Evolutionary conservation across 2,113 vertebrate genomes (phyloP).

Genomic region (Scomber japonicus): DNA sequence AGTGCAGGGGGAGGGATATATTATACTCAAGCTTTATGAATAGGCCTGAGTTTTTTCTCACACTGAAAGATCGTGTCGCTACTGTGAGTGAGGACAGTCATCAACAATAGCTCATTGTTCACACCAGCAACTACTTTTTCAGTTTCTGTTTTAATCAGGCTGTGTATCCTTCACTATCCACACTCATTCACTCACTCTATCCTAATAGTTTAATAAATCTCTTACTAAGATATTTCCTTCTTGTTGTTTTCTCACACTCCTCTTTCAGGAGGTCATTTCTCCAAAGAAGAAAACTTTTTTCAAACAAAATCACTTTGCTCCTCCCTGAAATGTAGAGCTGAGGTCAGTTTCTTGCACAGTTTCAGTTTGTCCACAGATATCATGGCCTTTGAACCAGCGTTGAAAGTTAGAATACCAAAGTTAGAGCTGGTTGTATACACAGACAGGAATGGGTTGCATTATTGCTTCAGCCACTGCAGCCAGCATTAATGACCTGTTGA

Average conservation of each 20-base stretch:
- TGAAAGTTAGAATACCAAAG: background rate
- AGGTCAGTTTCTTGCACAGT: conserved; percentile 26
- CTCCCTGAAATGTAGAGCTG: conserved; percentile 19
- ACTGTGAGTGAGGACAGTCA: conserved; percentile 66
- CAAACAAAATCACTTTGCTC: conserved; percentile 42
- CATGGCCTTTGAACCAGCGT: background rate
- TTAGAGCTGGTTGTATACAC: background rate
- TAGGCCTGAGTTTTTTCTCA: conserved; percentile 78
- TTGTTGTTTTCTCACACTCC: conserved; percentile 30
- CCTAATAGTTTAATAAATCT: conserved; percentile 2
- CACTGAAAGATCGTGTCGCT: conserved; percentile 75
- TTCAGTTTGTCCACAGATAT: conserved; percentile 12
- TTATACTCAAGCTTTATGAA: conserved; percentile 79
- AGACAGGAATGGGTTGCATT: background rate
- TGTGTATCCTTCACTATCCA: conserved; percentile 37
- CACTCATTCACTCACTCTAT: conserved; percentile 18
- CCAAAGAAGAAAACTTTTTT: conserved; percentile 28
- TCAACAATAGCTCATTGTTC: conserved; percentile 85
- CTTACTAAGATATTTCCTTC: background rate
- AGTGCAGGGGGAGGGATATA: conserved; percentile 54
- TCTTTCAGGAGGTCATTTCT: conserved; percentile 2
- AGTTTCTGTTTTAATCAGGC: conserved; percentile 58
- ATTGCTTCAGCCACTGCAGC: background rate
- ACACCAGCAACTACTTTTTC: conserved; percentile 66
- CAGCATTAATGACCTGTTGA: conserved; percentile 11